Percentiles rank a stretch among this genome's conserved stretches.
Evolutionary conservation across 2,113 vertebrate genomes (phyloP).

Genomic region (Acrocephalus kingi): DNA sequence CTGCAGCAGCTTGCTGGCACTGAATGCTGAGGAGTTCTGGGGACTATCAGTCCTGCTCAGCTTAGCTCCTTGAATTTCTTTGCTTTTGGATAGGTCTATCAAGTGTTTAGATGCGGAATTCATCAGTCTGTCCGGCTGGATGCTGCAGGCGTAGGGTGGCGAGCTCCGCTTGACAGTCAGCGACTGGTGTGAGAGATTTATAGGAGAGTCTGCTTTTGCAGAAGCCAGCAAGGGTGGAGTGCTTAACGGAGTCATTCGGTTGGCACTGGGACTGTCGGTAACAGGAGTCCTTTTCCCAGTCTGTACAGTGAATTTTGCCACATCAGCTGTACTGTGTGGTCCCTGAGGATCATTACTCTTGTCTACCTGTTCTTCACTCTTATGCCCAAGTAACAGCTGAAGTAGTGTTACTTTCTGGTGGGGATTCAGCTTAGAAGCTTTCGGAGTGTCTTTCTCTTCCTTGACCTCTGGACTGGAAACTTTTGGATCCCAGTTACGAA

Average conservation of each 20-base stretch:
- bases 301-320: conserved; percentile 77
- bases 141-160: conserved; percentile 60
- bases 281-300: conserved; percentile 78
- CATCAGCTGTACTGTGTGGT: conserved; percentile 75
- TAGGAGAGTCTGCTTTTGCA: conserved; percentile 76
- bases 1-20: conserved; percentile 96
- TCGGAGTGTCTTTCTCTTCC: conserved; percentile 83
- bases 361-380: conserved; percentile 84
- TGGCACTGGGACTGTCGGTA: conserved; percentile 73
- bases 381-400: conserved; percentile 92
- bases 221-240: conserved; percentile 77
- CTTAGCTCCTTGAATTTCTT: conserved; percentile 77
- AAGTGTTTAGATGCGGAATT: conserved; percentile 70
- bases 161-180: conserved; percentile 77
- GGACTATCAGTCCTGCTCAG: conserved; percentile 76
- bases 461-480: conserved; percentile 73
- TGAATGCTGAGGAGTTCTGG: conserved; percentile 84
- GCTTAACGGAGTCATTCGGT: conserved; percentile 76
- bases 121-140: conserved; percentile 69
- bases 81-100: conserved; percentile 81
- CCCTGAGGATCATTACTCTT: conserved; percentile 78
- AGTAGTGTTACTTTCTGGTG: conserved; percentile 94
- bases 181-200: conserved; percentile 77
- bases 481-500: conserved; percentile 94
- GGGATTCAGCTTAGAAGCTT: conserved; percentile 83